Percentiles rank a stretch among this genome's conserved stretches.
Evolutionary conservation across 2,113 vertebrate species (phyloP).

Genomic region (Vulpes ferrilata): DNA sequence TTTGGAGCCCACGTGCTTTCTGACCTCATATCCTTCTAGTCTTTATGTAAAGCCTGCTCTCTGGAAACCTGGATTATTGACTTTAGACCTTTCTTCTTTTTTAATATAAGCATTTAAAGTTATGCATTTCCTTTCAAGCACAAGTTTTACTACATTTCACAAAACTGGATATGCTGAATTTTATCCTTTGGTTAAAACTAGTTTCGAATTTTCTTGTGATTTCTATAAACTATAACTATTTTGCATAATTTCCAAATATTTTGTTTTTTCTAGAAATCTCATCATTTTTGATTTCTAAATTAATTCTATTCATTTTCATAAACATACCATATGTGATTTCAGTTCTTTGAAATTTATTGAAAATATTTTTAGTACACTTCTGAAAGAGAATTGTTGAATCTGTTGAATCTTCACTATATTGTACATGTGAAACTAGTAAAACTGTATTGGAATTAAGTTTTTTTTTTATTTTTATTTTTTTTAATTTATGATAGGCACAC

Average conservation of each 20-base stretch:
- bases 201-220: not conserved
- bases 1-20: not conserved
- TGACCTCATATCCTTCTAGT: not conserved
- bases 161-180: not conserved
- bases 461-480: too few species aligned
- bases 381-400: not conserved
- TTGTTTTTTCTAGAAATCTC: not conserved
- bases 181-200: not conserved
- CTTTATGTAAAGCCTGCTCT: slow-evolving; percentile 2
- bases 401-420: not conserved
- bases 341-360: not conserved
- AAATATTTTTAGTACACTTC: not conserved
- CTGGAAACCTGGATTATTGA: not conserved
- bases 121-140: not conserved
- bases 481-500: too few species aligned
- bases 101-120: not conserved
- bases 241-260: not conserved
- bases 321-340: not conserved
- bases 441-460: not conserved
- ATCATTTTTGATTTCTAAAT: not conserved
- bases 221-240: not conserved
- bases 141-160: not conserved
- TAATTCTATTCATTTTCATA: not conserved
- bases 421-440: not conserved
- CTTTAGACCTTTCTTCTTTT: not conserved